Base-by-base conservation (phyloP, 2,797 vertebrate species). In the Perodicticus potto region DNA sequence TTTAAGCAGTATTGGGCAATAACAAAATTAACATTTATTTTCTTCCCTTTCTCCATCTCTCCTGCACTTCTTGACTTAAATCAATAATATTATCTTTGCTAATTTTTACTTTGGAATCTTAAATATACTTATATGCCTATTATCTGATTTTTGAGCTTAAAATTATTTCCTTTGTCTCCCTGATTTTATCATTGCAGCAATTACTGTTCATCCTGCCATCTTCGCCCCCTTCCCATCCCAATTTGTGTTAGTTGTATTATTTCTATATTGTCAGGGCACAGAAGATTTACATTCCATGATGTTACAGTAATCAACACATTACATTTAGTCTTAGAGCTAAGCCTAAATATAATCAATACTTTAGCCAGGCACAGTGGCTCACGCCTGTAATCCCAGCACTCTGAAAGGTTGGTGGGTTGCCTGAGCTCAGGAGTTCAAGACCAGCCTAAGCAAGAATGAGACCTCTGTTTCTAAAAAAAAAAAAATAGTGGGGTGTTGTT, bases 61-160 rank as follows among this genome's bases (percentile, higher is more conserved):
- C 20, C 6, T 91, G 14, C 1, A 49, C 20, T 77, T 90, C 65
- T 63, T 70, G 45, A 91, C 5, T 87, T 83, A 34, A 37, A 7
- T 57, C 32, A 83, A 19, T 63, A 84, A 67, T 29, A 65, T 23
- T n/a, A 12, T 82, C 57, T 74, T 23, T 49, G n/a, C 59, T 85
- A 55, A 12, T 57, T 82, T 65, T 84, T 88, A 67, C 84, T 89
- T 69, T 69, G 72, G n/a, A 77, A 16, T 70, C 59, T 89, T 27
- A 70, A 82, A 95, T 37, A 25, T 72, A 20, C 57, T 32, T 49
- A 1, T n/a, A 29, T 81, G 3, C 43, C 70, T 86, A 11, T 19
- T 70, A 34, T 59, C 92, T 80, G 72, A 76, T 63, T 67, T 49
- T 92, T 77, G 17, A 25, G 22, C 49, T 93, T 85, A 80, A 95